Evolutionary conservation across 2,888 invertebrate species (phyloP).

Genomic region (Dicranocentrus wangi): DNA sequence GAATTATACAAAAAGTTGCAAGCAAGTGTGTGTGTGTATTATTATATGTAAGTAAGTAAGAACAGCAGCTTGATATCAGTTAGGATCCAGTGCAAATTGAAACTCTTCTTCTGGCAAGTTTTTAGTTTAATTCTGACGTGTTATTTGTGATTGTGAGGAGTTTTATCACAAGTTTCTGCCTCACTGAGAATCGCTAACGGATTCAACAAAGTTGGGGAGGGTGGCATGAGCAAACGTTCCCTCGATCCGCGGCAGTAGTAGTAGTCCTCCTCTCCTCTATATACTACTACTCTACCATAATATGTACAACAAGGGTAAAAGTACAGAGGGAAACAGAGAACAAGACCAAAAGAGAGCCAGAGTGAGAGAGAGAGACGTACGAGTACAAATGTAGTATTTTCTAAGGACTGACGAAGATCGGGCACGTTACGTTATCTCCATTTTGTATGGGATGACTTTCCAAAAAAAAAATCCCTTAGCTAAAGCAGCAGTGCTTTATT

Average conservation of each 20-base stretch:
- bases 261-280: not conserved
- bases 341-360: conserved; percentile 20
- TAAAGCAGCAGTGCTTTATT: not conserved
- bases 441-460: conserved; percentile 10
- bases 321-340: conserved; percentile 25
- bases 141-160: conserved; percentile 73
- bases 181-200: conserved; percentile 73
- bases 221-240: conserved; percentile 26
- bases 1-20: conserved; percentile 4
- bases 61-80: conserved; percentile 39
- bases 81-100: conserved; percentile 72
- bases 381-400: conserved; percentile 4
- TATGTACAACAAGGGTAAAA: conserved; percentile 17
- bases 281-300: not conserved
- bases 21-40: not conserved
- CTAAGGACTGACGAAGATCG: conserved; percentile 10
- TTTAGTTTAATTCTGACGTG: conserved; percentile 73
- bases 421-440: conserved; percentile 7
- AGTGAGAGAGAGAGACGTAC: conserved; percentile 2
- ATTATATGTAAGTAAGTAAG: not conserved
- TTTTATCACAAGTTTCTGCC: conserved; percentile 73
- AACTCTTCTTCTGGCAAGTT: conserved; percentile 72
- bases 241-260: not conserved
- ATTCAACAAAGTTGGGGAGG: conserved; percentile 70
- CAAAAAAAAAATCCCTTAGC: not conserved